Evolutionary conservation across 2,797 vertebrate genomes (phyloP).

Genomic region (Tapera naevia): DNA sequence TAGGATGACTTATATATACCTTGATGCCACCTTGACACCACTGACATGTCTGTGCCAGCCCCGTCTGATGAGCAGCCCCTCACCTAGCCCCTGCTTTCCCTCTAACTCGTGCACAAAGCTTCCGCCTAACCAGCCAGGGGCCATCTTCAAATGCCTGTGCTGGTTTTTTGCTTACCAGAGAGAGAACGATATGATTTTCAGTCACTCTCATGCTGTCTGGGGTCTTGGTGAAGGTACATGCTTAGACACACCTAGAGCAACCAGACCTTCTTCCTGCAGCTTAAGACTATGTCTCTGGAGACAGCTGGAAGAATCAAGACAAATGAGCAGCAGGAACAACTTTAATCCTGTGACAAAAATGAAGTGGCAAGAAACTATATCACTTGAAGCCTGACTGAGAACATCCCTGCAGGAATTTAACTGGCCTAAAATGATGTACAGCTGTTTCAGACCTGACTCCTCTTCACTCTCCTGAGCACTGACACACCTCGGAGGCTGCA

Average conservation of each 20-base stretch:
- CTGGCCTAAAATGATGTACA: not conserved
- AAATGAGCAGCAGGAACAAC: not conserved
- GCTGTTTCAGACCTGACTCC: not conserved
- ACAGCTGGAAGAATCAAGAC: not conserved
- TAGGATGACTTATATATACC: not conserved
- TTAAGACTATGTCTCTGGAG: not conserved
- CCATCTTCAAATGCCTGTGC: not conserved
- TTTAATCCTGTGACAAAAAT: not conserved
- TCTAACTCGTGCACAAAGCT: not conserved
- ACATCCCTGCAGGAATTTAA: not conserved
- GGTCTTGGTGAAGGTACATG: not conserved
- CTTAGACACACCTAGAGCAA: not conserved
- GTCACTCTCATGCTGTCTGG: not conserved
- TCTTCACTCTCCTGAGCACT: not conserved
- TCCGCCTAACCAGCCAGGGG: accelerated
- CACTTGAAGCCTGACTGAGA: not conserved
- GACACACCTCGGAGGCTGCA: not conserved
- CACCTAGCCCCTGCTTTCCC: not conserved
- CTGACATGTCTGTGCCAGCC: not conserved
- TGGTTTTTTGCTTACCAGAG: not conserved
- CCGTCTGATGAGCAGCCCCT: not conserved
- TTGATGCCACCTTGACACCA: not conserved
- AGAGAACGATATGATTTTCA: not conserved
- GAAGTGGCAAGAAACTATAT: not conserved
- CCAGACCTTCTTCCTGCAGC: not conserved